Evolutionary conservation across 2,797 vertebrate genomes (phyloP).

Genomic region (Xiphorhynchus erythropygius): DNA sequence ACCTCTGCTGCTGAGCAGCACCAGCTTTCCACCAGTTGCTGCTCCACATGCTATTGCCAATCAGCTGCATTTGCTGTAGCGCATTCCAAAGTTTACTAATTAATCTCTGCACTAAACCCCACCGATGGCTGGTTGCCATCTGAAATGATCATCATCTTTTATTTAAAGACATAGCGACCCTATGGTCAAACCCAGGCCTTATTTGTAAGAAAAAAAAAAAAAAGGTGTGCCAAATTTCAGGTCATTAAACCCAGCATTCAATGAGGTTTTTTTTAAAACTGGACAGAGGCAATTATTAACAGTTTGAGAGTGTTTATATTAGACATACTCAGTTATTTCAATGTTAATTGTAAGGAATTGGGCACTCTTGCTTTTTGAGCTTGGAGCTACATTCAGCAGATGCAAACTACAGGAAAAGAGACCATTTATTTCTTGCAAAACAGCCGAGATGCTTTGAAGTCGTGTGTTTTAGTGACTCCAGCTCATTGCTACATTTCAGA

Average conservation of each 20-base stretch:
- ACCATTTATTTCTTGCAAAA: not conserved
- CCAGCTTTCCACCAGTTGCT: slow-evolving; percentile 76
- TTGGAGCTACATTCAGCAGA: not conserved
- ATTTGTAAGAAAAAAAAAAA: not conserved
- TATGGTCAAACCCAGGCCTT: not conserved
- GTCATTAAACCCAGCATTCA: not conserved
- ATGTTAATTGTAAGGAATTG: not conserved
- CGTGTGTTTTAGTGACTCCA: not conserved
- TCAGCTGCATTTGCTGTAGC: slow-evolving; percentile 81
- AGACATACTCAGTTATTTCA: not conserved
- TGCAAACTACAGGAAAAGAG: not conserved
- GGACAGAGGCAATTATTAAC: not conserved
- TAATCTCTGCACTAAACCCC: slow-evolving; percentile 73
- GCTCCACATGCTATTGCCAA: slow-evolving; percentile 87
- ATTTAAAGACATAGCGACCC: slow-evolving; percentile 59
- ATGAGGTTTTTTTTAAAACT: not conserved
- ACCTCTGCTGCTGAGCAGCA: slow-evolving; percentile 71
- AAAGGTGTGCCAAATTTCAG: not conserved
- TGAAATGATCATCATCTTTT: slow-evolving; percentile 58
- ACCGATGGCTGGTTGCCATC: slow-evolving; percentile 51
- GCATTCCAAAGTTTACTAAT: slow-evolving; percentile 79
- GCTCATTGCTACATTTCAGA: slow-evolving; percentile 29
- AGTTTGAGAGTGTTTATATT: not conserved
- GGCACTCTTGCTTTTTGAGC: not conserved
- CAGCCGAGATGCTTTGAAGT: not conserved